A percentile compares a stretch with the other conserved stretches of the same genome.
Conservation (phyloP, 2,113 vertebrate genomes). For the Pardalotus punctatus region DNA sequence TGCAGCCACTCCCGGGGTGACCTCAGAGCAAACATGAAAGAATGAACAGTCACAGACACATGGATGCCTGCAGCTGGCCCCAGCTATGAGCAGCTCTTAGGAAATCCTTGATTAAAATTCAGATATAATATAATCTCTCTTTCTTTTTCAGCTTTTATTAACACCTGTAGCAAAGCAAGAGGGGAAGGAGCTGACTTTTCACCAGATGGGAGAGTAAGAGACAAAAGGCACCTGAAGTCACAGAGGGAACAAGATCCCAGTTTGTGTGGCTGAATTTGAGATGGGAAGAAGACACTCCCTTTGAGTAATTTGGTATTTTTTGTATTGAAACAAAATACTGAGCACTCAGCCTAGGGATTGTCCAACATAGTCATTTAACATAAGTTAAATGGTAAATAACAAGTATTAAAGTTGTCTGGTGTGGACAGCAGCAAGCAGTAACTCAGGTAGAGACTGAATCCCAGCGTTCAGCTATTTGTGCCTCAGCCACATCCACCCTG, state of each 20-base stretch:
- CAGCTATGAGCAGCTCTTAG: neutral
- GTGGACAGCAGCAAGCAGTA: neutral
- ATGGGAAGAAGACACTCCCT: neutral
- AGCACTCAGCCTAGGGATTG: neutral
- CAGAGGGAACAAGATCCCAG: neutral
- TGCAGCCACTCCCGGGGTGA: rapidly evolving
- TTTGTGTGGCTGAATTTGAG: neutral
- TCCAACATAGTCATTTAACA: neutral
- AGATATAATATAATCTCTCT: neutral
- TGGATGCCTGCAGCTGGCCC: neutral
- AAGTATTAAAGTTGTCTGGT: neutral
- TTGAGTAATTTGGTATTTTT: neutral
- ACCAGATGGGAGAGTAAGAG: neutral
- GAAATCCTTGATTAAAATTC: neutral
- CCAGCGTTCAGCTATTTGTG: neutral
- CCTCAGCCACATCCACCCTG: neutral
- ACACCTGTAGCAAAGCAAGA: neutral
- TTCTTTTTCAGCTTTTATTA: neutral
- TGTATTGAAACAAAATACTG: neutral
- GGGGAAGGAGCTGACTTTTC: neutral
- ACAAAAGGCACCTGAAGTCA: neutral
- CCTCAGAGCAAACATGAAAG: neutral
- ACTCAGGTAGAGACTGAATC: neutral
- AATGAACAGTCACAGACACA: neutral
- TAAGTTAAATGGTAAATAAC: neutral